These are phyloP conservation scores for Heliangelus exortis DNA, from an alignment of 2,797 vertebrate genomes.

Conservation along the genomic window DNA sequence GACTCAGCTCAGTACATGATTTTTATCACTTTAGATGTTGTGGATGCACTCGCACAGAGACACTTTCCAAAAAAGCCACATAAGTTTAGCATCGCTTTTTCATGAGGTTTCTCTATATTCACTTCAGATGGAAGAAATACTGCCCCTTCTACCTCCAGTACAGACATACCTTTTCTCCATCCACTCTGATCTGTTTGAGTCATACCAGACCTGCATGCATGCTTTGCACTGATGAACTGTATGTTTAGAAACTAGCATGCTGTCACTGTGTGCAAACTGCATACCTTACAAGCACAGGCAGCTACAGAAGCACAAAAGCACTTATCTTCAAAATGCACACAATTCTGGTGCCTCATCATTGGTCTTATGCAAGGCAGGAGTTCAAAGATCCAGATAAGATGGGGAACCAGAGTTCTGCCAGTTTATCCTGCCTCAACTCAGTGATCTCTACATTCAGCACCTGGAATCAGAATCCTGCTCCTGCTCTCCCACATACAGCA, in stretches of 20 bases:
- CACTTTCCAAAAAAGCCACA: slow-evolving; percentile 42
- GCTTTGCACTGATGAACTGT: not conserved
- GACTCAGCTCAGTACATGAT: slow-evolving; percentile 55
- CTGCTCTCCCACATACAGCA: not conserved
- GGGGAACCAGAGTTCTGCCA: not conserved
- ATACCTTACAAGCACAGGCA: not conserved
- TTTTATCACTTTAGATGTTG: slow-evolving; percentile 46
- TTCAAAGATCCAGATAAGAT: not conserved
- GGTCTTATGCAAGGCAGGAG: not conserved
- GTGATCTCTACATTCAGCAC: not conserved
- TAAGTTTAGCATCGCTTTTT: not conserved
- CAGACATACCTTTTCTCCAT: not conserved
- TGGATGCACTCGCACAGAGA: slow-evolving; percentile 32
- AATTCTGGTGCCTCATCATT: not conserved
- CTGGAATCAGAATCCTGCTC: not conserved
- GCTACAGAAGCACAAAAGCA: not conserved
- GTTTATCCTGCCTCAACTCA: not conserved
- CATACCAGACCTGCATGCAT: not conserved
- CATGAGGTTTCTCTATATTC: slow-evolving; percentile 6
- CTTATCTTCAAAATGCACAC: not conserved
- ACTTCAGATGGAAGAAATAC: slow-evolving; percentile 7
- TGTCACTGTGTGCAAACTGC: not conserved
- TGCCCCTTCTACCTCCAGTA: not conserved
- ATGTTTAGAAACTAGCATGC: not conserved
- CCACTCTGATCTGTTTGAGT: not conserved